A percentile compares a stretch with the other conserved stretches of the same genome.
Evolutionary conservation across 2,888 invertebrate genomes (phyloP).

Genomic region (Palloptera scutellata): DNA sequence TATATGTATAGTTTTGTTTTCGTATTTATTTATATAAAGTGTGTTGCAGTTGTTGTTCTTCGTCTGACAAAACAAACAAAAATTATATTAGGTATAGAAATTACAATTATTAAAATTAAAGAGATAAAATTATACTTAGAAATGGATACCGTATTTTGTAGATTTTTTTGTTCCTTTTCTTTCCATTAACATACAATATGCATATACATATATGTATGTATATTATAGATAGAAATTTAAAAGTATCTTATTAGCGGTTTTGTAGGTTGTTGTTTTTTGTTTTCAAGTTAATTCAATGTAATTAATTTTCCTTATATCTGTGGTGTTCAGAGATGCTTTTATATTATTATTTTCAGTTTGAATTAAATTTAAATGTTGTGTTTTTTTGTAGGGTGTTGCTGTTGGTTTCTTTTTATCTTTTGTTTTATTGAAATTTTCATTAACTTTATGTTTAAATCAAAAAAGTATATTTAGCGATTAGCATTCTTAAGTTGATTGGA

Average conservation of each 20-base stretch:
- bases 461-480: slow-evolving; percentile 79
- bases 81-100: slow-evolving; percentile 30
- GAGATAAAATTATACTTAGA: slow-evolving; percentile 39
- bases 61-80: slow-evolving; percentile 31
- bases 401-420: slow-evolving; percentile 36
- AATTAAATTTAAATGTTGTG: slow-evolving; percentile 26
- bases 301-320: slow-evolving; percentile 23
- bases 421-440: slow-evolving; percentile 37
- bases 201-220: slow-evolving; percentile 44
- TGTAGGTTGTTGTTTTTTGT: slow-evolving; percentile 43
- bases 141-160: slow-evolving; percentile 26
- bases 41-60: slow-evolving; percentile 35
- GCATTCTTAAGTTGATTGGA: slow-evolving; percentile 99
- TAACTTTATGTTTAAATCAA: slow-evolving; percentile 47
- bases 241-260: slow-evolving; percentile 36
- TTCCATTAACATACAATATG: slow-evolving; percentile 42
- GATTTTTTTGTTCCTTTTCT: slow-evolving; percentile 30
- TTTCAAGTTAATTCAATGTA: slow-evolving; percentile 49
- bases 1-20: slow-evolving; percentile 29
- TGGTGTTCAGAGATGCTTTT: slow-evolving; percentile 34
- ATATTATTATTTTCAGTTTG: slow-evolving; percentile 36
- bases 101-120: slow-evolving; percentile 36
- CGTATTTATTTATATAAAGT: slow-evolving; percentile 31
- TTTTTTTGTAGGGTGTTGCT: slow-evolving; percentile 29
- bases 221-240: slow-evolving; percentile 40